Evolutionary conservation across 2,113 vertebrate genomes (phyloP).

Genomic region (Ochotona curzoniae): DNA sequence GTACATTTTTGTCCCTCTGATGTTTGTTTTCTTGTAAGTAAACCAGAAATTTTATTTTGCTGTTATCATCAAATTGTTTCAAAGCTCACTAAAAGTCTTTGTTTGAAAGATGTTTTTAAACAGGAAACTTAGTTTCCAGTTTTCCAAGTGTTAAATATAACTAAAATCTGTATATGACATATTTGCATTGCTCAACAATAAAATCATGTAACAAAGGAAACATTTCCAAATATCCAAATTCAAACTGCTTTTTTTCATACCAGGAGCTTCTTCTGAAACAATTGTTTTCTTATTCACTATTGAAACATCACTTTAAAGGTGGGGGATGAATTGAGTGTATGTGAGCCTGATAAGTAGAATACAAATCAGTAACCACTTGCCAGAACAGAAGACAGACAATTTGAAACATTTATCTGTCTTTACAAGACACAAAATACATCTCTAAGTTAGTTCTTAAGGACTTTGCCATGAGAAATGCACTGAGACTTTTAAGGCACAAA

Average conservation of each 20-base stretch:
- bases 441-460: background rate
- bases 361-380: background rate
- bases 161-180: background rate
- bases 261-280: slow-evolving; percentile 30
- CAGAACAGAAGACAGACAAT: background rate
- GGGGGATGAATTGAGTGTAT: background rate
- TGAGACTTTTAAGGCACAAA: background rate
- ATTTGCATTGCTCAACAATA: background rate
- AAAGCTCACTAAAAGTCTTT: background rate
- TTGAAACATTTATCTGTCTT: background rate
- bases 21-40: background rate
- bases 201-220: slow-evolving; percentile 11
- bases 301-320: background rate
- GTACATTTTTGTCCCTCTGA: slow-evolving; percentile 2
- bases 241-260: slow-evolving; percentile 33
- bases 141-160: background rate
- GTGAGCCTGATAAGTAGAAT: background rate
- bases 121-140: background rate
- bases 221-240: slow-evolving; percentile 12
- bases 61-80: background rate
- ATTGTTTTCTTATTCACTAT: slow-evolving; percentile 1
- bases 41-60: background rate
- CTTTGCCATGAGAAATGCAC: background rate
- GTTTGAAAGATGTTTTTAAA: background rate
- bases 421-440: background rate